Base-by-base conservation (phyloP, 2,113 vertebrate species). In the Oncorhynchus tshawytscha region DNA sequence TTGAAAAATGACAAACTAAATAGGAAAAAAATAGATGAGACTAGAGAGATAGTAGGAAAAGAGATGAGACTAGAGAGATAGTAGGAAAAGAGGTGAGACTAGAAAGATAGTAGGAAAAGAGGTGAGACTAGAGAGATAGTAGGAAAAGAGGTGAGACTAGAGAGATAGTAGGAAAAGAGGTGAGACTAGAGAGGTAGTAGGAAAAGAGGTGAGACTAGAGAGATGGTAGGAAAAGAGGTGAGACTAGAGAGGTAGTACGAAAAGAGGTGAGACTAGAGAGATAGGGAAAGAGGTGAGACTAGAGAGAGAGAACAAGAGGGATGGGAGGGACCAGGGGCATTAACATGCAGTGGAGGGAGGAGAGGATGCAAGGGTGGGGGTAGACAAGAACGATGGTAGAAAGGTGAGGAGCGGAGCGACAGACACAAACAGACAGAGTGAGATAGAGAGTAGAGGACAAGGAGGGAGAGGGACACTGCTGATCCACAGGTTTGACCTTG, bases 401-500 rank as follows among this genome's bases (percentile, higher is more conserved):
- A 54, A 67, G 76, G 49, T 34, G 64, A 59, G 69, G 83, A 18
- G 76, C 77, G 78, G 51, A 54, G 15, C 16, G 51, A 54, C 51
- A 54, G 51, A 54, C 13, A 51, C 11, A 54, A 16, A 5, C 13
- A 18, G 51, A 18, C 16, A 54, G 15, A 13, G 51, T 4, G 15
- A 54, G 12, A 54, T 1, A 18, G 51, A 54, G 51, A 49, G 48
- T 45, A 73, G 72, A 62, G 39, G 77, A 73, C 22, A 13, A 18
- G 18, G 62, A 65, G 54, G 54, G 67, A 59, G 71, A 86, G 74
- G 78, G 83, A 71, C 80, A 82, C 74, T 45, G 86, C 78, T 83
- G 77, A 91, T 85, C 85, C 85, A 88, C 81, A 74, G 70, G 76
- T 86, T 85, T 89, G 90, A 90, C 90, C 90, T 90, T 89, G 84